These are phyloP conservation scores for Leucoraja ocellata DNA, from an alignment of 2,797 vertebrate species.

Conservation along the genomic window DNA sequence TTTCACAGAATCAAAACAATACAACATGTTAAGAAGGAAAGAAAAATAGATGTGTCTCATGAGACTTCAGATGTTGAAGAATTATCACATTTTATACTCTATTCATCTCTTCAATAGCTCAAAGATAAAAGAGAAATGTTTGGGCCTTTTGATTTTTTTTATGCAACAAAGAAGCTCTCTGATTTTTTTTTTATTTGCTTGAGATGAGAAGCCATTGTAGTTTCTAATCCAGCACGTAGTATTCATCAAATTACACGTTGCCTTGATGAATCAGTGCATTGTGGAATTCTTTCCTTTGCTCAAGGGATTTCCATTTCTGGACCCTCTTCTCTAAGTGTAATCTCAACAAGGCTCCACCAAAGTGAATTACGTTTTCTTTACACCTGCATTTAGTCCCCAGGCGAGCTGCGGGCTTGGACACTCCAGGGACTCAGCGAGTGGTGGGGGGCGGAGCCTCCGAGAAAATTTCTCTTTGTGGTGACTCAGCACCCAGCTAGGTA, in stretches of 20 bases:
- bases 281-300: background rate
- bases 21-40: background rate
- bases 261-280: background rate
- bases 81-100: background rate
- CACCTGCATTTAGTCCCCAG: no score
- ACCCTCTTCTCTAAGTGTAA: background rate
- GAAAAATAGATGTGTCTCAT: background rate
- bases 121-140: background rate
- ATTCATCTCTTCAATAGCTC: background rate
- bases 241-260: constrained; percentile 14
- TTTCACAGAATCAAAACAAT: background rate
- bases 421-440: no score
- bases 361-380: no score
- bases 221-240: background rate
- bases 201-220: background rate
- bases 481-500: no score
- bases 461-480: no score
- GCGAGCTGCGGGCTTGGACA: no score
- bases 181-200: background rate
- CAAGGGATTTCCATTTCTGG: background rate
- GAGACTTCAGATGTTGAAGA: background rate
- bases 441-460: no score
- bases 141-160: background rate
- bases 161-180: background rate
- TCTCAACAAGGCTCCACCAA: no score